A percentile compares a stretch with the other conserved stretches of the same genome.
Conservation (phyloP, 2,797 vertebrate species). For the Lepus oiostolus region DNA sequence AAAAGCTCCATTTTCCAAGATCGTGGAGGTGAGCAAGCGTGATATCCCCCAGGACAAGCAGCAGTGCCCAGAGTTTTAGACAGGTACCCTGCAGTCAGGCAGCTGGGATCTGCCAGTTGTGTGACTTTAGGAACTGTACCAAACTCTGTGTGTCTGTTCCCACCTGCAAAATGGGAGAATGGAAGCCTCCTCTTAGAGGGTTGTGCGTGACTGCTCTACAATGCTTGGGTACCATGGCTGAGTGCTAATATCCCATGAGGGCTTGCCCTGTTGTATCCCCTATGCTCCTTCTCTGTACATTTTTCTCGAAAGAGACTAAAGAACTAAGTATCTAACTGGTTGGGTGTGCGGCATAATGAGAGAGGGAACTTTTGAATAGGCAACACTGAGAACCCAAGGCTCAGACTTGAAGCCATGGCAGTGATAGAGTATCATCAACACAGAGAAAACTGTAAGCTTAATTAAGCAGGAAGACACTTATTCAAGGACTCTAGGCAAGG, state of each 20-base stretch:
- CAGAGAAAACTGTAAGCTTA: background rate
- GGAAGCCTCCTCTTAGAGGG: background rate
- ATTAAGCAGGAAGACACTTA: background rate
- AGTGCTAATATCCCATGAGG: too few relatives aligned
- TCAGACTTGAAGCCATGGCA: background rate
- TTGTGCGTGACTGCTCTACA: background rate
- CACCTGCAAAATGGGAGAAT: background rate
- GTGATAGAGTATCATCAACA: background rate
- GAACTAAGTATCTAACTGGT: background rate
- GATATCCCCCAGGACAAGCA: background rate
- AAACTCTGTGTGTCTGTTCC: background rate
- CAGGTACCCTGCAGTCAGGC: background rate
- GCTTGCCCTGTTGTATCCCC: background rate
- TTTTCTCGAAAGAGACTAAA: background rate
- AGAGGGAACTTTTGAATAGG: background rate
- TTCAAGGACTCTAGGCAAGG: background rate
- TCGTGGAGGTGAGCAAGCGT: background rate
- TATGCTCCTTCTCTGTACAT: background rate
- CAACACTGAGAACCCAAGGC: background rate
- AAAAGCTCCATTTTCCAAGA: background rate
- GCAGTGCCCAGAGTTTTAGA: background rate
- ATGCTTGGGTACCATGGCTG: background rate
- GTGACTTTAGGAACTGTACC: background rate
- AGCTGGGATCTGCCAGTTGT: background rate
- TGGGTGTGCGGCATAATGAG: background rate